Evolutionary conservation across 1,140 invertebrate species (phyloP), one percentile per base, ranked within the genome.

Genomic region (Linepithema humile): DNA sequence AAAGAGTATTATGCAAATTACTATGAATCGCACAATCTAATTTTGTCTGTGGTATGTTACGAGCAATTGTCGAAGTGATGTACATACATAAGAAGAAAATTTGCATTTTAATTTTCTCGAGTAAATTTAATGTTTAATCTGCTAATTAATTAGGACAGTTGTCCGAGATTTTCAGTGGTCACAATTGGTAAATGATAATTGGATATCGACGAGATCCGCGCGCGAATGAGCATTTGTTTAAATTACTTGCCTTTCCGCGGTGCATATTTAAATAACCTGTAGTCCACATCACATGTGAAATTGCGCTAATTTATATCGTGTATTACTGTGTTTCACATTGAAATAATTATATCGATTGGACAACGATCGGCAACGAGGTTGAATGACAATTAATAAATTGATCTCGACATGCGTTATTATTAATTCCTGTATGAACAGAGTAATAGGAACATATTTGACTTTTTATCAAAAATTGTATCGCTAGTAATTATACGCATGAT

Each of bases 301-400:
- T 80, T 43, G 64, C 60, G 43, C 64, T 80, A 80, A 80, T 80
- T 80, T 80, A 40, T 80, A 70, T 80, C 26, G 57, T 69, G 48
- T 43, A 48, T 15, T 55, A 57, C 55, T 32, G n/a, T 70, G 75
- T 80, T 69, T 43, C 38, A 32, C 45, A 57, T 80, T 57, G 38
- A 80, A 80, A 80, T 80, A 80, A 80, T 80, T 80, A 80, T 80
- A 80, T 69, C 48, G 75, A 80, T 69, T 70, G 45, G 35, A 32
- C 75, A 80, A 80, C 60, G 64, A 69, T 80, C 48, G 48, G 75
- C 26, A 55, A 67, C 64, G 45, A 69, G 35, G 64, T 50, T 50
- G 75, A 80, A 70, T 80, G 38, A 69, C 50, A 80, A 80, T 80
- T 70, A 80, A 80, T 70, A 80, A 69, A 80, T 70, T 70, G 35